phyloP scores from a whole-genome alignment of 2,113 vertebrate genomes.

The Saguinus imperator region DNA sequence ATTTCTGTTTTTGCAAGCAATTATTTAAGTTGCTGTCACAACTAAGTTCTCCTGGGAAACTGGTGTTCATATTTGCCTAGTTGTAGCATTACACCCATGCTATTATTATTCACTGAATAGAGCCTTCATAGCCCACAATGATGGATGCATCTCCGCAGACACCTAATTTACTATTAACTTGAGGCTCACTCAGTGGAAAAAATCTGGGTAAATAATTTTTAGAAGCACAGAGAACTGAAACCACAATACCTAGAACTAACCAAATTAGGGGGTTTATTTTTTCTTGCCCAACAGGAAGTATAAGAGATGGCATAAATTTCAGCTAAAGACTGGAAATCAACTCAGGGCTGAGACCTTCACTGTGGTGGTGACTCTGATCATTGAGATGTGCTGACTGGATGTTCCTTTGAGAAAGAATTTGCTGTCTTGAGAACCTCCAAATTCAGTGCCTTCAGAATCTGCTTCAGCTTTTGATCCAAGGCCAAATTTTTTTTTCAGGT shows the following conservation, averaged over 20 bases:
- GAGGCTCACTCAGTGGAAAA: neutral
- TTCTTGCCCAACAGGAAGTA: neutral
- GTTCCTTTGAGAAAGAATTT: neutral
- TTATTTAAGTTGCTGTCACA: constrained; percentile 18
- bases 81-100: neutral
- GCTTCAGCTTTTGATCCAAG: neutral
- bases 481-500: neutral
- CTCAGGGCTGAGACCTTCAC: neutral
- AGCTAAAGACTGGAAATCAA: neutral
- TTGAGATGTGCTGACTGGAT: neutral
- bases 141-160: neutral
- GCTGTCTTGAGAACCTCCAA: neutral
- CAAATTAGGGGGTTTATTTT: neutral
- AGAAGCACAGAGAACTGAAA: neutral
- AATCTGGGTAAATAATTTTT: neutral
- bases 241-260: neutral
- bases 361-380: neutral
- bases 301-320: neutral
- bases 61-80: neutral
- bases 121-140: neutral
- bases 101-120: neutral
- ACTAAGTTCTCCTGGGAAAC: neutral
- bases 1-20: neutral
- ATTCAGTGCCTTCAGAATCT: neutral
- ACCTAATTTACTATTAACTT: constrained; percentile 12